These are phyloP conservation scores for Hippocampus mohnikei DNA, from an alignment of 2,113 vertebrate genomes.

Conservation along the genomic window DNA sequence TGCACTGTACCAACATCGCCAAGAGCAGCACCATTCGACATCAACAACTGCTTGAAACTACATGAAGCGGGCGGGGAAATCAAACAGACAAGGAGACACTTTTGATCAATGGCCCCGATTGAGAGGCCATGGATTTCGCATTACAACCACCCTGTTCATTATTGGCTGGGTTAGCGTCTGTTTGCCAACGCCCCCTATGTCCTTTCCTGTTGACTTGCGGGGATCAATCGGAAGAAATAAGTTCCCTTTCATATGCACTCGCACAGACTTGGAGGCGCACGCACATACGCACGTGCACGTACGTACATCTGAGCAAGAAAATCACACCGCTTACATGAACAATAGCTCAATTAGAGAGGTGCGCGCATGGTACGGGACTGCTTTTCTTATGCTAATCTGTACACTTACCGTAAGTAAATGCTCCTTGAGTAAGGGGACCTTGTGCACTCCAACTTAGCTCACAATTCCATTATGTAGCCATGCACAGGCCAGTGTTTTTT, in stretches of 20 bases:
- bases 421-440: slow-evolving; percentile 37
- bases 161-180: slow-evolving; percentile 59
- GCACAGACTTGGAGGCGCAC: neutral
- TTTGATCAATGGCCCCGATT: slow-evolving; percentile 63
- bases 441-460: slow-evolving; percentile 47
- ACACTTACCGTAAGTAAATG: slow-evolving; percentile 61
- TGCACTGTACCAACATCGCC: slow-evolving; percentile 1
- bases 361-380: slow-evolving; percentile 60
- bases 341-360: slow-evolving; percentile 64
- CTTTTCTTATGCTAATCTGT: slow-evolving; percentile 68
- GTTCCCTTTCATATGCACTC: slow-evolving; percentile 16
- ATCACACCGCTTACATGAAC: slow-evolving; percentile 59
- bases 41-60: slow-evolving; percentile 10
- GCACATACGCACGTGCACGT: slow-evolving; percentile 1
- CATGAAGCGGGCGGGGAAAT: slow-evolving; percentile 25
- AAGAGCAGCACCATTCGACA: neutral
- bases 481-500: slow-evolving; percentile 28
- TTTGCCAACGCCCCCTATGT: slow-evolving; percentile 47
- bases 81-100: slow-evolving; percentile 37
- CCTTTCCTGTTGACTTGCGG: slow-evolving; percentile 48
- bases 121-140: slow-evolving; percentile 65
- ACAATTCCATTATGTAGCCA: slow-evolving; percentile 60
- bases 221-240: slow-evolving; percentile 55
- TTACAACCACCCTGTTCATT: slow-evolving; percentile 63
- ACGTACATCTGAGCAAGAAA: slow-evolving; percentile 26